A percentile compares a stretch with the other conserved stretches of the same genome.
Evolutionary conservation across 2,797 vertebrate species (phyloP).

Genomic region (Gambelia wislizenii): DNA sequence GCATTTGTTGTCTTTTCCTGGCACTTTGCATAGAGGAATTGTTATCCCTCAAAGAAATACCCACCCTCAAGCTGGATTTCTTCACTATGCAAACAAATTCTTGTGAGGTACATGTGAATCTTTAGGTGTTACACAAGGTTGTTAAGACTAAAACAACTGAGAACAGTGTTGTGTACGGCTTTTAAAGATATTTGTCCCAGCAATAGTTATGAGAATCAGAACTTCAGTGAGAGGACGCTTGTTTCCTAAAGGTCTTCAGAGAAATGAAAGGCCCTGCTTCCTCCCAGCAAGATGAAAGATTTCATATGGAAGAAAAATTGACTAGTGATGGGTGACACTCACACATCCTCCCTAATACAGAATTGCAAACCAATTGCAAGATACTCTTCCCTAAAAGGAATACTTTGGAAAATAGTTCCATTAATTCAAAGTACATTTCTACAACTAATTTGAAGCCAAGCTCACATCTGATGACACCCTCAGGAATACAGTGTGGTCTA

Average conservation of each 20-base stretch:
- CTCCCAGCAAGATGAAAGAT: neutral
- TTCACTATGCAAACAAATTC: neutral
- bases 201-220: neutral
- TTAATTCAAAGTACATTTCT: neutral
- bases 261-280: neutral
- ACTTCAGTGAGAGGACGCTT: neutral
- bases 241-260: neutral
- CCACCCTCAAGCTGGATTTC: neutral
- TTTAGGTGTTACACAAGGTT: accelerated
- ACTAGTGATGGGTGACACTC: neutral
- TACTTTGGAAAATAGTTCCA: neutral
- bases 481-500: neutral
- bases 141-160: accelerated
- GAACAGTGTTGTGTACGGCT: neutral
- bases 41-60: neutral
- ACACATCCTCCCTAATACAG: neutral
- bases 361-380: neutral
- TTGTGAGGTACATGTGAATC: neutral
- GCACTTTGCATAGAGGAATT: neutral
- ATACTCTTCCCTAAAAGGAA: neutral
- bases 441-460: neutral
- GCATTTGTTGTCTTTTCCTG: neutral
- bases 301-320: neutral
- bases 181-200: neutral
- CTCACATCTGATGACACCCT: no score